These are phyloP conservation scores for Pseudoatta argentina DNA, from an alignment of 1,140 invertebrate species.

Conservation along the genomic window DNA sequence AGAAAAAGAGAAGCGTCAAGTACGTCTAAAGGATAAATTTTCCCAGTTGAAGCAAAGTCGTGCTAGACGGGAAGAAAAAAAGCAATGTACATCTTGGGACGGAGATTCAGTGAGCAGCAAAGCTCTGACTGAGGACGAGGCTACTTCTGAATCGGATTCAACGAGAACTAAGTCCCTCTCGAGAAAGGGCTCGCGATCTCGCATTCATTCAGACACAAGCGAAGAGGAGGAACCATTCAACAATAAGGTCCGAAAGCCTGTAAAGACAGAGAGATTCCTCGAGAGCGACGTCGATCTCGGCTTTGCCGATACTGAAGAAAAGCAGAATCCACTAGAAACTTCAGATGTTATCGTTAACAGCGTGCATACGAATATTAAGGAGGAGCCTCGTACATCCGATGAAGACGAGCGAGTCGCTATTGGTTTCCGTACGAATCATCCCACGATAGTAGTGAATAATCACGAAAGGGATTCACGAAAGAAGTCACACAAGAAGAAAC, in stretches of 20 bases:
- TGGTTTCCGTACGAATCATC: constrained; percentile 78
- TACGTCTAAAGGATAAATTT: constrained; percentile 93
- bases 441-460: constrained; percentile 80
- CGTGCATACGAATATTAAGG: constrained; percentile 79
- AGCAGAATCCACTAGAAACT: constrained; percentile 81
- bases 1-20: constrained; percentile 94
- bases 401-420: constrained; percentile 82
- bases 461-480: constrained; percentile 87
- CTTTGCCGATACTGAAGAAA: constrained; percentile 86
- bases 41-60: constrained; percentile 95
- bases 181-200: constrained; percentile 85
- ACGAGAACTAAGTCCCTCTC: constrained; percentile 85
- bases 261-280: constrained; percentile 85
- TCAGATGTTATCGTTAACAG: constrained; percentile 79
- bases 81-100: constrained; percentile 94
- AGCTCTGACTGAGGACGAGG: constrained; percentile 85
- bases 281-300: constrained; percentile 87
- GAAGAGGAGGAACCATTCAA: constrained; percentile 87
- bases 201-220: constrained; percentile 89
- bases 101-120: constrained; percentile 92
- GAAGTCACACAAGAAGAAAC: constrained; percentile 93
- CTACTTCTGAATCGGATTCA: constrained; percentile 84
- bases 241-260: constrained; percentile 80
- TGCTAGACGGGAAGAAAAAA: constrained; percentile 94
- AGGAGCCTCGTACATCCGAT: constrained; percentile 85